A percentile compares a stretch with the other conserved stretches of the same genome.
These are phyloP conservation scores for Thymelicus sylvestris DNA, from an alignment of 2,888 invertebrate species.

Conservation along the genomic window DNA sequence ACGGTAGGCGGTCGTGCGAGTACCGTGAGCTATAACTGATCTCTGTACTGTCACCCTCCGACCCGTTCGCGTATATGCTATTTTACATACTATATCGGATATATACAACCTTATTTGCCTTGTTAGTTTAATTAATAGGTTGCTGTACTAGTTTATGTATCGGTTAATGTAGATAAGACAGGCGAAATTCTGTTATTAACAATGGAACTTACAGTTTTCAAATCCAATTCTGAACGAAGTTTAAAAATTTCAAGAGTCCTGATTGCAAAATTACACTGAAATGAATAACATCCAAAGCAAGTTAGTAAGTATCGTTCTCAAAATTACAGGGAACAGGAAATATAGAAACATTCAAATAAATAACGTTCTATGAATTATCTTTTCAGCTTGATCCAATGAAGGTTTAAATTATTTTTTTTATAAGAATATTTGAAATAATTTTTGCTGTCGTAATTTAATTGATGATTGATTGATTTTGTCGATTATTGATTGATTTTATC, in stretches of 20 bases:
- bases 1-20: not conserved
- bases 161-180: conserved; percentile 9
- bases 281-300: too few relatives aligned
- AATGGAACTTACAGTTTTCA: not conserved
- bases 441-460: too few relatives aligned
- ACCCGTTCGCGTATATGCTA: conserved; percentile 6
- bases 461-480: not conserved
- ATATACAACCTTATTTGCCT: conserved; percentile 22
- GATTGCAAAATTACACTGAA: too few relatives aligned
- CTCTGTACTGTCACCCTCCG: conserved; percentile 30
- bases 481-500: not conserved
- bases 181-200: not conserved
- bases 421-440: too few relatives aligned
- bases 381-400: too few relatives aligned
- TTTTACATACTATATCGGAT: conserved; percentile 4
- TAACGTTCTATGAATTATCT: too few relatives aligned
- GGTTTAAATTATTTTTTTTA: too few relatives aligned
- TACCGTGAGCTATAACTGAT: conserved; percentile 16
- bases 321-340: too few relatives aligned
- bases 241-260: too few relatives aligned
- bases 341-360: too few relatives aligned
- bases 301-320: too few relatives aligned
- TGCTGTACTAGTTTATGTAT: conserved; percentile 3
- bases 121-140: conserved; percentile 8
- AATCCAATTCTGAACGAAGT: not conserved